Conservation (phyloP, 2,797 vertebrate species). For the Pristis pectinata region DNA sequence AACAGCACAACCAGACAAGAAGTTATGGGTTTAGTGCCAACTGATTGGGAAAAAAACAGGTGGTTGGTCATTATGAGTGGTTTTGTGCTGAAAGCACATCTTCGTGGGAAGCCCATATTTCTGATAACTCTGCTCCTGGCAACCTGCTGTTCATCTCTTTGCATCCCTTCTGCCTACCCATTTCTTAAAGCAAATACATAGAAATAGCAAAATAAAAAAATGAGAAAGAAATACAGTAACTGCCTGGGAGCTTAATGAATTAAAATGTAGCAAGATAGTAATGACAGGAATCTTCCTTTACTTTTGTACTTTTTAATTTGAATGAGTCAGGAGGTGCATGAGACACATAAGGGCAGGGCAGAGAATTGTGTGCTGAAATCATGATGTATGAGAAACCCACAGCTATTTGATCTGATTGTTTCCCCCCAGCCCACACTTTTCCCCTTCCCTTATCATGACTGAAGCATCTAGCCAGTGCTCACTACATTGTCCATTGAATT, state of each 20-base stretch:
- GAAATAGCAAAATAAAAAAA: not conserved
- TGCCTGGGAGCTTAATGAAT: not conserved
- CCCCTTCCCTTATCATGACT: too few relatives aligned
- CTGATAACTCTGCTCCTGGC: not conserved
- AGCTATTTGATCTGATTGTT: too few relatives aligned
- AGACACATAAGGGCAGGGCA: not conserved
- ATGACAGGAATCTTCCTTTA: not conserved
- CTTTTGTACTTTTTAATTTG: not conserved
- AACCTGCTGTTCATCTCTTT: not conserved
- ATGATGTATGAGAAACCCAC: too few relatives aligned
- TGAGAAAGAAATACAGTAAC: not conserved
- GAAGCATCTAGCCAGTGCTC: too few relatives aligned
- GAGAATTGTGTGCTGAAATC: too few relatives aligned
- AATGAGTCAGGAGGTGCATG: not conserved
- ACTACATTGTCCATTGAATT: too few relatives aligned
- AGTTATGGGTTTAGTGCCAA: not conserved
- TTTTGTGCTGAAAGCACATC: not conserved
- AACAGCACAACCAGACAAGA: not conserved
- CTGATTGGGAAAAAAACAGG: not conserved
- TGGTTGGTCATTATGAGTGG: conserved; percentile 17
- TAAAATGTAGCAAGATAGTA: not conserved
- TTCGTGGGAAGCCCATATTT: not conserved
- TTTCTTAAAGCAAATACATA: not conserved
- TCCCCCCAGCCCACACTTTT: too few relatives aligned
- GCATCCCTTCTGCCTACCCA: not conserved